These are phyloP conservation scores for Zelostemma sp. DNA, from an alignment of 1,140 invertebrate species.

Conservation along the genomic window DNA sequence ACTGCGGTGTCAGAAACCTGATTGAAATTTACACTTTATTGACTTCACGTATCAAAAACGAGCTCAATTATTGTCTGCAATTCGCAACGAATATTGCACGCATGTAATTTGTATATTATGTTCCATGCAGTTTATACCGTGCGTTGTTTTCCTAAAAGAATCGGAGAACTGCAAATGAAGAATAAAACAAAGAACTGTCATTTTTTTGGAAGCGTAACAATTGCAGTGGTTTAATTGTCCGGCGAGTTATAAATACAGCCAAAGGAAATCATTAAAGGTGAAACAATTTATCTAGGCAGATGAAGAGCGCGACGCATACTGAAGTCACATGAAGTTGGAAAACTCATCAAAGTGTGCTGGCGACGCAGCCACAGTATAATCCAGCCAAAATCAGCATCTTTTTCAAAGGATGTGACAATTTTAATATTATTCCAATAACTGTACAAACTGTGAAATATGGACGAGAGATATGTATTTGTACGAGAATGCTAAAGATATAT, in stretches of 20 bases:
- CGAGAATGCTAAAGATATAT: too few species aligned
- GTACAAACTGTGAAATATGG: too few species aligned
- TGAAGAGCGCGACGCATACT: conserved; percentile 60
- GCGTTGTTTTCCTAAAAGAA: background rate
- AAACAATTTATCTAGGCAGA: conserved; percentile 48
- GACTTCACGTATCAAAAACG: too few species aligned
- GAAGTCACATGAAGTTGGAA: conserved; percentile 43
- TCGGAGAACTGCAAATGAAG: background rate
- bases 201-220: conserved; percentile 5
- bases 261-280: conserved; percentile 33
- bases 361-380: conserved; percentile 57
- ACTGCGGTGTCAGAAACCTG: too few species aligned
- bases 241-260: too few species aligned
- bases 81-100: too few species aligned
- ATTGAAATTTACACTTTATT: too few species aligned
- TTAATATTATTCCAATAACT: conserved; percentile 27
- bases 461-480: too few species aligned
- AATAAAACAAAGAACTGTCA: background rate
- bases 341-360: conserved; percentile 39
- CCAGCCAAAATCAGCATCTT: conserved; percentile 37
- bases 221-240: background rate
- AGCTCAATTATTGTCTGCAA: too few species aligned
- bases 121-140: background rate
- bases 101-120: background rate
- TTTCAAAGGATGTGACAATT: conserved; percentile 38